phyloP scores from a whole-genome alignment of 2,888 invertebrate species.

The Nymphalis urticae region DNA sequence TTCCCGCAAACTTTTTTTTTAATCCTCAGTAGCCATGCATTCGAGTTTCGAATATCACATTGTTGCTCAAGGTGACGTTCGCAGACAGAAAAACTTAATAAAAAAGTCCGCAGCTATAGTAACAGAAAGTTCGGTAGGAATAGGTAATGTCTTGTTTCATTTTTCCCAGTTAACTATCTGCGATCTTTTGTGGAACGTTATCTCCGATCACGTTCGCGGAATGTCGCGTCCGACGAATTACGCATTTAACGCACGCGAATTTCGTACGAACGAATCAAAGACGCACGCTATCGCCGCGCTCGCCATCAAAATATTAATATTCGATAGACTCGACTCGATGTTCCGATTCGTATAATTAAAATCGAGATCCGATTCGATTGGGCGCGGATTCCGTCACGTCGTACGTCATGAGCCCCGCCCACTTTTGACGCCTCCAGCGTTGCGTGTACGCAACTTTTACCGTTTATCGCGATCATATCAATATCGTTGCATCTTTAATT shows the following conservation, averaged over 20 bases:
- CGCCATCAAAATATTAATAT: constrained; percentile 79
- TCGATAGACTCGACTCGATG: constrained; percentile 74
- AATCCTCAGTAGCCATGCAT: neutral
- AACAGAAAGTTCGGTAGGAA: constrained; percentile 24
- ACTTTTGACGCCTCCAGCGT: constrained; percentile 79
- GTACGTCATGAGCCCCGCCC: constrained; percentile 75
- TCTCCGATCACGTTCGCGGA: constrained; percentile 40
- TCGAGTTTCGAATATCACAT: neutral
- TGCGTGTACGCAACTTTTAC: constrained; percentile 70
- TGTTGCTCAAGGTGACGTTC: neutral
- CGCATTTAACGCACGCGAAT: constrained; percentile 72
- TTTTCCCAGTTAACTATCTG: constrained; percentile 39
- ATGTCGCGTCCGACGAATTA: constrained; percentile 41
- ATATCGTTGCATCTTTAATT: constrained; percentile 37
- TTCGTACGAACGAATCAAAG: constrained; percentile 68
- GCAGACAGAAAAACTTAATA: neutral
- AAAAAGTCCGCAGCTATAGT: constrained; percentile 1
- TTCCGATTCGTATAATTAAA: constrained; percentile 80
- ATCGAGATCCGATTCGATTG: constrained; percentile 77
- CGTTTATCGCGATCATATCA: constrained; percentile 31
- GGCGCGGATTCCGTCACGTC: constrained; percentile 77
- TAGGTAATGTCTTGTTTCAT: constrained; percentile 39
- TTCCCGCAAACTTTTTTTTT: neutral
- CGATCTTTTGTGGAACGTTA: constrained; percentile 62
- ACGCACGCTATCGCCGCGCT: constrained; percentile 62